Evolutionary conservation across 2,888 invertebrate genomes (phyloP), one percentile per base, ranked within the genome.

Genomic region (Cepaea hortensis): DNA sequence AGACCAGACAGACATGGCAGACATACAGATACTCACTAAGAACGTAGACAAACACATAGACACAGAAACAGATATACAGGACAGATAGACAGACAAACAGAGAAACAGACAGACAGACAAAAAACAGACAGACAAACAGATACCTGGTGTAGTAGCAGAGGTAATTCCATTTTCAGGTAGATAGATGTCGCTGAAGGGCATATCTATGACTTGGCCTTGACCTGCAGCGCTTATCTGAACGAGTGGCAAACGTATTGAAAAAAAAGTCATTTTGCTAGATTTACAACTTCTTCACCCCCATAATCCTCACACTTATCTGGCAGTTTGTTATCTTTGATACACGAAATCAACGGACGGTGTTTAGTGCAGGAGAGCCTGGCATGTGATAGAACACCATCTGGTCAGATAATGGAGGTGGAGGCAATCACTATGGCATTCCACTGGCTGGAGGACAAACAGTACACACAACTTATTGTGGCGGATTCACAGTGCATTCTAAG

Each of bases 181-280:
- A 55, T 23, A 62, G 55, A 88, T 86, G 68, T 77, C 50, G 7
- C 88, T 82, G 4, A 83, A 81, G 9, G 86, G 86, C 18, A 88
- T 85, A 15, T 76, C 82, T 9, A 91, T 87, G 4, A 79, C 55
- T 79, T 91, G 90, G 3, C 88, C 88, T 9, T 90, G 90, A 9
- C 89, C 90, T 4, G 89, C 87, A 13, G 91, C 90, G 48, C 90
- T 85, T 13, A 91, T 90, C 91, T 91, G 86, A 2, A 55, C 72
- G 73, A 72, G 13, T 62, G 5, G 48, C 46, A 86, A 68, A 35
- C n/a, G 70, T 20, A 75, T 35, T 68, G 15, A 87, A 23, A 79
- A 23, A 79, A 23, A 11, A 62, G 46, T 15, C 73, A 13, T 50
- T 68, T 23, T 72, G 0, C 65, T 20, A 23, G 35, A 18, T 46